phyloP scores from a whole-genome alignment of 2,113 vertebrate genomes.

The Hassar affinis region DNA sequence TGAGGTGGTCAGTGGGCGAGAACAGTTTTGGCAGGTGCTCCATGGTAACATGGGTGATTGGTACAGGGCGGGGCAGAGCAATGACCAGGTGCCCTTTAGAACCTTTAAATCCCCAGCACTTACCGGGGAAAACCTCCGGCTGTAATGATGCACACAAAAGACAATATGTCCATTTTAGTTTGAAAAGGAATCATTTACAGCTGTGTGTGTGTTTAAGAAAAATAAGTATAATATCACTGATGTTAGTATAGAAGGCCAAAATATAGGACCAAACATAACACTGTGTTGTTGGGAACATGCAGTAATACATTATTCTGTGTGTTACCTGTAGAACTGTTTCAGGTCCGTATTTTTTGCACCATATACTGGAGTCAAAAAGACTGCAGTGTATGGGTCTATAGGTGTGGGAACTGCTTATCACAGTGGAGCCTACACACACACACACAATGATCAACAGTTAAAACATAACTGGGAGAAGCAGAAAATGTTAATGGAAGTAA shows the following conservation, averaged over 20 bases:
- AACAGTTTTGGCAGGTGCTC: conserved; percentile 86
- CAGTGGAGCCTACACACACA: conserved; percentile 69
- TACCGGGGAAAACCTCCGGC: conserved; percentile 79
- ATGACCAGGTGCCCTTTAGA: conserved; percentile 85
- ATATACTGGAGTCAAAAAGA: conserved; percentile 76
- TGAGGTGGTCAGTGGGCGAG: conserved; percentile 81
- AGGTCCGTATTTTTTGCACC: conserved; percentile 75
- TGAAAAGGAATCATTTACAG: too few relatives aligned
- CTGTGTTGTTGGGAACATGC: not conserved
- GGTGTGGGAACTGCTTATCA: conserved; percentile 76
- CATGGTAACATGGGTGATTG: conserved; percentile 82
- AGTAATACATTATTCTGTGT: not conserved
- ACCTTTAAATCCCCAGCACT: conserved; percentile 84
- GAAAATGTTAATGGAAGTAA: too few relatives aligned
- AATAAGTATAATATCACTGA: not conserved
- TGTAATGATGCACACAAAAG: conserved; percentile 40
- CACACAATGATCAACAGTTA: not conserved
- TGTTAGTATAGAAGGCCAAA: not conserved
- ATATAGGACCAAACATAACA: too few relatives aligned
- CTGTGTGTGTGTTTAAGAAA: too few relatives aligned
- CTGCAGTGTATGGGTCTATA: conserved; percentile 72
- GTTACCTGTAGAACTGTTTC: conserved; percentile 79
- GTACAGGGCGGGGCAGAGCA: conserved; percentile 79
- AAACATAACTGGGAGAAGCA: too few relatives aligned
- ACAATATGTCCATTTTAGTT: not conserved